Percentiles rank a stretch among this genome's conserved stretches.
Conservation (phyloP, 2,113 vertebrate genomes). For the Nothocercus nigrocapillus region DNA sequence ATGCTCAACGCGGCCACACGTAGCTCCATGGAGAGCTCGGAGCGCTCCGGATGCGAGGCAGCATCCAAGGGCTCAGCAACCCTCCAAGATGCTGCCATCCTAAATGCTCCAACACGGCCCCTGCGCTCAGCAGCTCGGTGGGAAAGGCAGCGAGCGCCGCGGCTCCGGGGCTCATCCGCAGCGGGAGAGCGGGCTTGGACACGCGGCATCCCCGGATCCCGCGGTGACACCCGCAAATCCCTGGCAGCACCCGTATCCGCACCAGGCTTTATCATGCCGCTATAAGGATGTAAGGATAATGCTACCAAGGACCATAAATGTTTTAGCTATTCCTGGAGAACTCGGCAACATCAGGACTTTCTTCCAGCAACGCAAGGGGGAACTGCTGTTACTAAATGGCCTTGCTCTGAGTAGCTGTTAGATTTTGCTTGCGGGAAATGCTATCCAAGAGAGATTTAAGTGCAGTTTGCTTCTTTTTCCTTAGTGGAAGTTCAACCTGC, state of each 20-base stretch:
- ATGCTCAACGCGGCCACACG: accelerated
- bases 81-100: no score
- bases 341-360: conserved; percentile 37
- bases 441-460: background rate
- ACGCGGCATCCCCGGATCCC: no score
- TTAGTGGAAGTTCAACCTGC: background rate
- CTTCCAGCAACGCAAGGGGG: conserved; percentile 17
- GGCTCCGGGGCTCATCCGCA: no score
- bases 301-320: background rate
- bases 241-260: background rate
- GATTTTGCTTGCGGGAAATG: conserved; percentile 16
- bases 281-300: background rate
- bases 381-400: conserved; percentile 63
- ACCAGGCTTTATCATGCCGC: background rate
- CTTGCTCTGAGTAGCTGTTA: background rate
- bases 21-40: accelerated
- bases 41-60: background rate
- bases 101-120: no score
- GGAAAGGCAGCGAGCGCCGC: no score
- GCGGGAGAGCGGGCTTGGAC: no score
- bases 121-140: no score
- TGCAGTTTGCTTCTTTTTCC: background rate
- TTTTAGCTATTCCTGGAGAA: conserved; percentile 36
- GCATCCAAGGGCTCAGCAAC: background rate
- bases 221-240: no score